Evolutionary conservation across 2,797 vertebrate genomes (phyloP), one percentile per base, ranked within the genome.

Genomic region (Sardinella longiceps): DNA sequence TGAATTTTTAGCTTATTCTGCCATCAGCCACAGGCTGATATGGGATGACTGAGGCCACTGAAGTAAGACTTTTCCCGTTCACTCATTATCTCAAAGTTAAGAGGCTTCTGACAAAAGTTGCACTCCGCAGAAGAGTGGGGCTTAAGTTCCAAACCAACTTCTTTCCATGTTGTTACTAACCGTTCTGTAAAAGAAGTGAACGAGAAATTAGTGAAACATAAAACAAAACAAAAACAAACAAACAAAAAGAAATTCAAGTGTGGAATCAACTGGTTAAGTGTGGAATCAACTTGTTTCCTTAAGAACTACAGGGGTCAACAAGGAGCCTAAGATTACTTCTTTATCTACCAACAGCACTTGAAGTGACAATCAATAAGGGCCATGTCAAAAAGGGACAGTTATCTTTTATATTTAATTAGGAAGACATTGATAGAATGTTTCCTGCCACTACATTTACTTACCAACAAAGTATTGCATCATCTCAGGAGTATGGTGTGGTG

Each of bases 381-480:
- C n/a, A n/a, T n/a, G n/a, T n/a, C n/a, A n/a, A n/a, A n/a, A n/a
- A n/a, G n/a, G n/a, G n/a, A n/a, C n/a, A n/a, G n/a, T n/a, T n/a
- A n/a, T n/a, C n/a, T n/a, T n/a, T n/a, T n/a, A n/a, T n/a, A n/a
- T n/a, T n/a, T n/a, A n/a, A n/a, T n/a, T n/a, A n/a, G n/a, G n/a
- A n/a, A n/a, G n/a, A n/a, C n/a, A n/a, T n/a, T n/a, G n/a, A n/a
- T n/a, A 66, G 1, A 0, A 28, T 11, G 6, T 28, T 60, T 20
- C 18, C 5, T 28, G 28, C 5, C 10, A 66, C 15, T 30, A 14
- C 18, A 3, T 25, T 30, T 83, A 91, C 97, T 95, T 94, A 99
- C 98, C 97, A 0, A 98, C 93, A 85, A 99, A 99, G 80, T 97
- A 98, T 88, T 90, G 95, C 98, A 99, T 99, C 98, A 99, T 99